A percentile compares a stretch with the other conserved stretches of the same genome.
These are phyloP conservation scores for Octomys mimax DNA, from an alignment of 2,797 vertebrate species.

Conservation along the genomic window DNA sequence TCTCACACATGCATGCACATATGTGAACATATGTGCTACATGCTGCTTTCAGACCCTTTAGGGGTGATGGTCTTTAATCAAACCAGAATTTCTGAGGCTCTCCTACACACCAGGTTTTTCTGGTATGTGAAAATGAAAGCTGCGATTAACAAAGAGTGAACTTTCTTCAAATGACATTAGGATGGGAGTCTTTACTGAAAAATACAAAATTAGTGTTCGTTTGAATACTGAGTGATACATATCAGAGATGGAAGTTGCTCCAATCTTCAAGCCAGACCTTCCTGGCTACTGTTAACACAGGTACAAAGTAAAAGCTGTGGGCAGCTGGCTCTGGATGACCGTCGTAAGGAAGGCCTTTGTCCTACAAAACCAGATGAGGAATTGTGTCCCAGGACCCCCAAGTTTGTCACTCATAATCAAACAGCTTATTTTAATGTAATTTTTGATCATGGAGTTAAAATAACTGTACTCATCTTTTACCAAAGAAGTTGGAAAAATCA, in stretches of 20 bases:
- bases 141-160: background rate
- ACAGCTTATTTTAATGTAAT: background rate
- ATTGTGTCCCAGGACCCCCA: background rate
- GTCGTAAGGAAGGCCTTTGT: rapidly evolving
- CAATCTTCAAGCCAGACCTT: rapidly evolving
- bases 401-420: background rate
- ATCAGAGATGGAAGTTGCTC: background rate
- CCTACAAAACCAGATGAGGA: rapidly evolving
- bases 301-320: rapidly evolving
- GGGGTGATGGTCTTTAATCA: background rate
- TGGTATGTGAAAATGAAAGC: background rate
- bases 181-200: background rate
- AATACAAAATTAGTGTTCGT: background rate
- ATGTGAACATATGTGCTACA: background rate
- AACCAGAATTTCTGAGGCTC: background rate
- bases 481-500: background rate
- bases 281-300: background rate
- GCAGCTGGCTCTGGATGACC: rapidly evolving
- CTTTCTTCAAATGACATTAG: background rate
- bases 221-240: background rate
- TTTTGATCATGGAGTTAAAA: constrained; percentile 21
- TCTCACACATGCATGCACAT: background rate
- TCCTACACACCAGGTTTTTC: background rate
- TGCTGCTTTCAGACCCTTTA: background rate
- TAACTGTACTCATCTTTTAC: background rate